Evolutionary conservation across 2,113 vertebrate species (phyloP).

Genomic region (Rhinoderma darwinii): DNA sequence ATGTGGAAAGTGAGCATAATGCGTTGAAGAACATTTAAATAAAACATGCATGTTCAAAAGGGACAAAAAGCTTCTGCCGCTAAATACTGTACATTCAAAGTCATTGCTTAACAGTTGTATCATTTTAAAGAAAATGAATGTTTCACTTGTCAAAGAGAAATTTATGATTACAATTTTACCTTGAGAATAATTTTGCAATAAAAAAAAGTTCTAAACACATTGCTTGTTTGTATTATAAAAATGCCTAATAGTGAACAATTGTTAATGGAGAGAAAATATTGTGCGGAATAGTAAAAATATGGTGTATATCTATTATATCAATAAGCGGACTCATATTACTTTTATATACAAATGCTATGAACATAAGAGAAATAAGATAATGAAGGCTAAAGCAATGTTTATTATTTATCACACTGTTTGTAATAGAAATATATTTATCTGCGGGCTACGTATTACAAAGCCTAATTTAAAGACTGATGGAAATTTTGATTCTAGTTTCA

Average conservation of each 20-base stretch:
- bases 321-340: not conserved
- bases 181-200: constrained; percentile 51
- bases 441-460: not conserved
- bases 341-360: not conserved
- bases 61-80: constrained; percentile 70
- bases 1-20: constrained; percentile 79
- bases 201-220: constrained; percentile 26
- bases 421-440: not conserved
- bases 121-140: constrained; percentile 46
- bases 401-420: not conserved
- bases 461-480: not conserved
- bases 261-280: not conserved
- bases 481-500: not conserved
- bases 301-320: not conserved
- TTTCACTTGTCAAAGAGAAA: constrained; percentile 50
- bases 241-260: not conserved
- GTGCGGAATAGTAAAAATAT: not conserved
- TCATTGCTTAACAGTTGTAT: constrained; percentile 45
- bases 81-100: constrained; percentile 62
- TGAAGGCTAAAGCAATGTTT: not conserved
- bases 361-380: not conserved
- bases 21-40: constrained; percentile 80
- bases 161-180: constrained; percentile 53
- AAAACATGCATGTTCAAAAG: constrained; percentile 85
- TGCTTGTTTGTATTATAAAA: not conserved